Percentiles rank a stretch among this genome's conserved stretches.
These are phyloP conservation scores for Haliaeetus leucogaster DNA, from an alignment of 2,113 vertebrate species.

Conservation along the genomic window DNA sequence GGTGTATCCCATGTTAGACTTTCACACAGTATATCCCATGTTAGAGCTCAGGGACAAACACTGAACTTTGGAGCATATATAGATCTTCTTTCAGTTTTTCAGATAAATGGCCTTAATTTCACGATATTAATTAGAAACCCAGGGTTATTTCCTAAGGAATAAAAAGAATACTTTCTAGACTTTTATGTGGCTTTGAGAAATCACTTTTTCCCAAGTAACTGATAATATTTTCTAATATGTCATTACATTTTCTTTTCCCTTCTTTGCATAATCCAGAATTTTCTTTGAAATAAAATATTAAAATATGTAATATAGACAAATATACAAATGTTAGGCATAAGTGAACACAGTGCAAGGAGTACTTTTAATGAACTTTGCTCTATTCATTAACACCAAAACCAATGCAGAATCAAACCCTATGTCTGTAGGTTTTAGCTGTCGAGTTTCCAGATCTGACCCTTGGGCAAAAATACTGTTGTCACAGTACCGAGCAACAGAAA, in stretches of 20 bases:
- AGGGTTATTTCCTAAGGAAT: slow-evolving; percentile 67
- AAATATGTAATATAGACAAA: neutral
- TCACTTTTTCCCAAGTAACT: slow-evolving; percentile 7
- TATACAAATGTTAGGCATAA: neutral
- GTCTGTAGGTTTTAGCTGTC: neutral
- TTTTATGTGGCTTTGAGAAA: slow-evolving; percentile 36
- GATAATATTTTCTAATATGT: neutral
- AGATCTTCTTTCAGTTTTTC: slow-evolving; percentile 56
- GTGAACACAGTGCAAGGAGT: neutral
- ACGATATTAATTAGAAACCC: slow-evolving; percentile 58
- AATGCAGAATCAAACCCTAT: neutral
- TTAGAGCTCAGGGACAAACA: slow-evolving; percentile 68
- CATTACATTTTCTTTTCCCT: neutral
- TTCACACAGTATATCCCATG: slow-evolving; percentile 17
- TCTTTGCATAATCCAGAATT: neutral
- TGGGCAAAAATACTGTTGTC: neutral
- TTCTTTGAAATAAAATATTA: neutral
- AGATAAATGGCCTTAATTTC: slow-evolving; percentile 70
- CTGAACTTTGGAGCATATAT: slow-evolving; percentile 58
- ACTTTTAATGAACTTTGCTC: neutral
- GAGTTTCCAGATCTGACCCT: neutral
- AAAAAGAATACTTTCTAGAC: slow-evolving; percentile 59
- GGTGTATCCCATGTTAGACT: slow-evolving; percentile 42
- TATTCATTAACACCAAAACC: neutral
- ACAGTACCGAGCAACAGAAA: neutral